Conservation (phyloP, 1,140 invertebrate genomes). For the Glossosoma conforme region DNA sequence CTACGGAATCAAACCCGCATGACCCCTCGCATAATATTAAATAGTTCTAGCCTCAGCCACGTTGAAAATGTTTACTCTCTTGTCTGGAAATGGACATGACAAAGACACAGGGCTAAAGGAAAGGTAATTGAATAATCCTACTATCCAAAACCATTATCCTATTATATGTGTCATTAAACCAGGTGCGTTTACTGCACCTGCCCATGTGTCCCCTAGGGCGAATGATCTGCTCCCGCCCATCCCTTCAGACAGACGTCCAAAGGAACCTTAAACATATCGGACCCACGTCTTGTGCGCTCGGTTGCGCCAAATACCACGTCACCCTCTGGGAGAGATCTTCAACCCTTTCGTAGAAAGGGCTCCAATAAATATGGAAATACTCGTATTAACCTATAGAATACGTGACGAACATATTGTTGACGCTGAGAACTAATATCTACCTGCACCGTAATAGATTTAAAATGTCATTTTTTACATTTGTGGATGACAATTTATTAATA, state of each 20-base stretch:
- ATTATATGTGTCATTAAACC: conserved; percentile 12
- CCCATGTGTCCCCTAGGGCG: not conserved
- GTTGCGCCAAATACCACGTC: not conserved
- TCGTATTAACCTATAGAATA: conserved; percentile 3
- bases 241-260: conserved; percentile 9
- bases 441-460: conserved; percentile 2
- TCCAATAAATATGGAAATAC: conserved; percentile 13
- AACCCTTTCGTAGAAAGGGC: conserved; percentile 13
- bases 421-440: too few relatives aligned
- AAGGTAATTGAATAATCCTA: not conserved
- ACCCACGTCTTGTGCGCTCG: conserved; percentile 13
- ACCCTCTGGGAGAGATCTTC: conserved; percentile 5
- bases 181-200: not conserved
- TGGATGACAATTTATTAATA: not conserved
- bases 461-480: conserved; percentile 1
- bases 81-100: too few relatives aligned
- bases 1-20: too few relatives aligned
- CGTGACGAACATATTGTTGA: not conserved
- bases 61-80: too few relatives aligned
- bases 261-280: conserved; percentile 6
- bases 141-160: not conserved
- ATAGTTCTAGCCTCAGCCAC: too few relatives aligned
- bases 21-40: too few relatives aligned
- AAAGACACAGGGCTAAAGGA: not conserved
- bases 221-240: too few relatives aligned